phyloP scores from a whole-genome alignment of 2,888 invertebrate species.

The Cantharis lateralis region DNA sequence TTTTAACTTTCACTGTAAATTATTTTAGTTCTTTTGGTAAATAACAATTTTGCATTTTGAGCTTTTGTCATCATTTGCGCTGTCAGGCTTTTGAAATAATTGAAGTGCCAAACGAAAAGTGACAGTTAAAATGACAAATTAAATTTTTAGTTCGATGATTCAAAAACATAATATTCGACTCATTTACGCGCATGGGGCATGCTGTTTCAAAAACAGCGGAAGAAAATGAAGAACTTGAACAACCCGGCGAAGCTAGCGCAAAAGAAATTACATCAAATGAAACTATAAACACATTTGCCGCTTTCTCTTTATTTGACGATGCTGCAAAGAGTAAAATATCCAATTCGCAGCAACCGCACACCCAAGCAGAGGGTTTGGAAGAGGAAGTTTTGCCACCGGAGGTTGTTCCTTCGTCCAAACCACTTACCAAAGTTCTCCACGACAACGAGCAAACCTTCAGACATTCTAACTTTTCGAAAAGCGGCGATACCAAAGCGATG shows the following conservation, averaged over 20 bases:
- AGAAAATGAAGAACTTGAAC: neutral
- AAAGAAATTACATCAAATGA: neutral
- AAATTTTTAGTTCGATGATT: neutral
- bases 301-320: neutral
- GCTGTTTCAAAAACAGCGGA: neutral
- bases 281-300: neutral
- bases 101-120: neutral
- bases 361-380: neutral
- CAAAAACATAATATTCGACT: neutral
- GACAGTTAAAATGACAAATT: neutral
- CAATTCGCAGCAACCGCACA: neutral
- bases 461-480: neutral
- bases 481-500: neutral
- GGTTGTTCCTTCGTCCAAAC: neutral
- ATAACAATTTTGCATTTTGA: neutral
- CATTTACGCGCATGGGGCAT: neutral
- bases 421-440: no score
- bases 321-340: neutral
- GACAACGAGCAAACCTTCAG: neutral
- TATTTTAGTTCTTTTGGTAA: neutral
- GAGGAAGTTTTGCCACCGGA: neutral
- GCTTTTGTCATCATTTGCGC: neutral
- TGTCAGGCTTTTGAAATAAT: neutral
- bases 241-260: neutral
- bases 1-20: neutral